phyloP scores from a whole-genome alignment of 2,888 invertebrate genomes.

The Epirrhoe tristata region DNA sequence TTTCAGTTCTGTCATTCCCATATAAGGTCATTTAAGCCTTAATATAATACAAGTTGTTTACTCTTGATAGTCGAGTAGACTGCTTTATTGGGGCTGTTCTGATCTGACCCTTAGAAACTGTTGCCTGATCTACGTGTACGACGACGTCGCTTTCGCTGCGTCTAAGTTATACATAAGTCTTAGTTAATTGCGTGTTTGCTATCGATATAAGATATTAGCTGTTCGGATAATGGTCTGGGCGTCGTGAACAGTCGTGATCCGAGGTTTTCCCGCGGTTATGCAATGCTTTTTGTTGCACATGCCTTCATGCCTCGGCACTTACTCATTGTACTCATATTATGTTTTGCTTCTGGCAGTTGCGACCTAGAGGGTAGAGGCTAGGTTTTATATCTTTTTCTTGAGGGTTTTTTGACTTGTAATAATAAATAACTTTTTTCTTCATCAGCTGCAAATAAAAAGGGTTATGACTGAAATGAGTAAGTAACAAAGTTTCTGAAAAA shows the following conservation, averaged over 20 bases:
- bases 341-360: slow-evolving; percentile 2
- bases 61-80: slow-evolving; percentile 1
- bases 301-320: slow-evolving; percentile 29
- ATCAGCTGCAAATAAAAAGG: too few species aligned
- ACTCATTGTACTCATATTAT: neutral
- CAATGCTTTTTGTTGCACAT: slow-evolving; percentile 65
- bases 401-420: too few species aligned
- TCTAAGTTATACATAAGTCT: slow-evolving; percentile 63
- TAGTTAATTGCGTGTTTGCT: slow-evolving; percentile 69
- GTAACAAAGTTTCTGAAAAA: too few species aligned
- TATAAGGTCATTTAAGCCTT: neutral
- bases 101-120: slow-evolving; percentile 28
- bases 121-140: slow-evolving; percentile 26
- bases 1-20: neutral
- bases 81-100: slow-evolving; percentile 15
- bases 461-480: too few species aligned
- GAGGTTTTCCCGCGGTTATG: slow-evolving; percentile 67
- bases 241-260: slow-evolving; percentile 64
- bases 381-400: neutral
- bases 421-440: too few species aligned
- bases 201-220: slow-evolving; percentile 63
- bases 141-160: slow-evolving; percentile 57
- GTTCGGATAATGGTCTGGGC: slow-evolving; percentile 52
- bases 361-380: neutral
- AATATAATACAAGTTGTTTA: neutral